Evolutionary conservation across 2,113 vertebrate species (phyloP), one percentile per base, ranked within the genome.

Genomic region (Scytalopus superciliaris): DNA sequence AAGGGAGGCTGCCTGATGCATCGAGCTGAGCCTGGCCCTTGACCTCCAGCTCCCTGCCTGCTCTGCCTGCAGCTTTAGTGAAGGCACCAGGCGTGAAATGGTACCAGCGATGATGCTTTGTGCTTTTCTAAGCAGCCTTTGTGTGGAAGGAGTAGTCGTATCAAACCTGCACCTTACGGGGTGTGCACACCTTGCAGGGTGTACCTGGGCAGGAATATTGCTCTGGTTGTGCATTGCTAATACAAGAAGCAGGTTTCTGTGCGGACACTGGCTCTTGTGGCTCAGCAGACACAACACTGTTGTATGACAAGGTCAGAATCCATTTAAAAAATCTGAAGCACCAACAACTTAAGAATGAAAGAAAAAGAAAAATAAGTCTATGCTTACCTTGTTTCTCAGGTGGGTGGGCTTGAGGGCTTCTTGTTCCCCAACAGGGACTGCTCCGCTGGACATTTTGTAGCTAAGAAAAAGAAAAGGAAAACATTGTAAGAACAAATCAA

Each of bases 161-260:
- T 7, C 73, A 6, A 33, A 60, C 0, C 67, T 3, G 49, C 57
- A 8, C 53, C 39, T 67, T 19, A 7, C 0, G 0, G 0, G 45
- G 31, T 5, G 47, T 5, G 42, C 44, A 7, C 64, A 44, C 82
- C 88, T 73, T 28, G n/a, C 6, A 4, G 1, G 50, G 45, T 1
- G 0, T 24, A 42, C 72, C 83, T 17, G 52, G 56, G 23, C 10
- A 47, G 42, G 39, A 50, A 6, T 6, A 3, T 3, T 30, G 12
- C 69, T 68, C 83, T 37, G 44, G 14, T 3, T 35, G 28, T 56
- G 37, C 57, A 50, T 37, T 64, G 4, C 60, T 17, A 6, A 37
- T 23, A 49, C 50, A 47, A 40, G 70, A 81, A 28, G 1, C 22
- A 4, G 1, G 3, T 42, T 55, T 52, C 52, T 78, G 17, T 47